phyloP scores from a whole-genome alignment of 2,888 invertebrate species.

The Chymomyza caudatula region DNA sequence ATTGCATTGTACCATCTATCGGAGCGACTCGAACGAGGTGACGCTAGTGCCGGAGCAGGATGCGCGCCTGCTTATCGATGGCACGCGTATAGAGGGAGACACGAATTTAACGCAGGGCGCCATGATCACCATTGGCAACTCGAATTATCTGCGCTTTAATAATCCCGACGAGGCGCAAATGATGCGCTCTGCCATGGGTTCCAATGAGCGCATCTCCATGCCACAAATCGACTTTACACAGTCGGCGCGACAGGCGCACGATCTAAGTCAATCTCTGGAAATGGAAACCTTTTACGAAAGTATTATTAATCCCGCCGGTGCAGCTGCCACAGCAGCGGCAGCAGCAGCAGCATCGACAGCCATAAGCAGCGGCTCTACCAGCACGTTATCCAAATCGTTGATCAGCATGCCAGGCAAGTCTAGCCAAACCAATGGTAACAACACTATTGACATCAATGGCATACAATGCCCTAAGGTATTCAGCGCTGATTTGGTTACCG shows the following conservation, averaged over 20 bases:
- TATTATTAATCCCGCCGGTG: conserved; percentile 42
- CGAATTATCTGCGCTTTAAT: conserved; percentile 94
- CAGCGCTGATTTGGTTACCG: conserved; percentile 86
- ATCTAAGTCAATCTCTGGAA: conserved; percentile 46
- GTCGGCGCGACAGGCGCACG: conserved; percentile 28
- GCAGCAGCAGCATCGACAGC: background rate
- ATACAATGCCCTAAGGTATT: conserved; percentile 87
- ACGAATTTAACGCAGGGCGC: conserved; percentile 91
- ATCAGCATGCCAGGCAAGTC: conserved; percentile 3
- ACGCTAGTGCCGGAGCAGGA: conserved; percentile 87
- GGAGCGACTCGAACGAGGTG: conserved; percentile 87
- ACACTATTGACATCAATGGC: conserved; percentile 81
- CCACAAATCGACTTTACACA: conserved; percentile 84
- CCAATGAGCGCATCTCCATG: conserved; percentile 86
- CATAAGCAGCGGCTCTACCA: conserved; percentile 14
- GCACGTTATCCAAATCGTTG: conserved; percentile 6
- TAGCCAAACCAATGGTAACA: background rate
- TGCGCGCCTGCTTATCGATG: conserved; percentile 86
- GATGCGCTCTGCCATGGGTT: conserved; percentile 87
- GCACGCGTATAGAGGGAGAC: conserved; percentile 84
- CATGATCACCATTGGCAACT: conserved; percentile 93
- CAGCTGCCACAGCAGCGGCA: conserved; percentile 22
- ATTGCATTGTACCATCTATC: conserved; percentile 92
- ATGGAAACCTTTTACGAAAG: conserved; percentile 74
- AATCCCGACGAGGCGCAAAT: conserved; percentile 93